Base-by-base conservation (phyloP, 2,797 vertebrate genomes). In the Pipistrellus nathusii region DNA sequence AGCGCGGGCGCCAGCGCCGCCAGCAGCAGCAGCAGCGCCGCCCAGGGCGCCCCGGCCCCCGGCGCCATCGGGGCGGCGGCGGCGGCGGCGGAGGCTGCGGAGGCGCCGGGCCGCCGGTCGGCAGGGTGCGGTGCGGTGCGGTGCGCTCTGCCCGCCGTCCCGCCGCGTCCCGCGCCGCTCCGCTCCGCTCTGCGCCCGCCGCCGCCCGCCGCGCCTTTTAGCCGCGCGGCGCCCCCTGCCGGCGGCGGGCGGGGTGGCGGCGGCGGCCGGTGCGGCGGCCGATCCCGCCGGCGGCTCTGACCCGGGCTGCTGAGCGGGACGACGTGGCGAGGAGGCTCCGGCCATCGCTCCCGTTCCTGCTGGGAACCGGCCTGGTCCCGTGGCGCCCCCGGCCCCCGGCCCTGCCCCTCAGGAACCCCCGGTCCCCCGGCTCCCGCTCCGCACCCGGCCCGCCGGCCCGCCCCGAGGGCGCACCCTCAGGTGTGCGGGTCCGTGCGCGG, bases 191-290 rank as follows among this genome's bases (percentile, higher is more conserved):
- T 95, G 94, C 44, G 88, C 17, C 87, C 66, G 38, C 38, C 44
- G 44, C 44, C 44, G 44, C 44, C 44, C 44, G 69, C 85, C 12
- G 13, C 13, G 94, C 93, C 94, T 94, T 91, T 93, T 93, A 90
- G 57, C 73, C 94, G 97, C 96, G 91, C 95, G 93, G 98, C 98
- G 97, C 98, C 98, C 97, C 97, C 98, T 96, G 64, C 93, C 46
- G 98, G 97, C 94, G 27, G 82, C 13, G 88, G 48, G 48, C 44
- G 44, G 44, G 46, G 13, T 1, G 53, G 51, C 25, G 13, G 25
- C 13, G 62, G 4, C 25, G 38, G 77, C 18, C 0, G 44, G 11
- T 1, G 20, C 71, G 0, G 9, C 20, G 10, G 41, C 15, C 38
- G 15, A 27, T 20, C 32, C n/a, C 27, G 17, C 38, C 0, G 51